These are phyloP conservation scores for Mystacides longicornis DNA, from an alignment of 2,888 invertebrate genomes.

Conservation along the genomic window DNA sequence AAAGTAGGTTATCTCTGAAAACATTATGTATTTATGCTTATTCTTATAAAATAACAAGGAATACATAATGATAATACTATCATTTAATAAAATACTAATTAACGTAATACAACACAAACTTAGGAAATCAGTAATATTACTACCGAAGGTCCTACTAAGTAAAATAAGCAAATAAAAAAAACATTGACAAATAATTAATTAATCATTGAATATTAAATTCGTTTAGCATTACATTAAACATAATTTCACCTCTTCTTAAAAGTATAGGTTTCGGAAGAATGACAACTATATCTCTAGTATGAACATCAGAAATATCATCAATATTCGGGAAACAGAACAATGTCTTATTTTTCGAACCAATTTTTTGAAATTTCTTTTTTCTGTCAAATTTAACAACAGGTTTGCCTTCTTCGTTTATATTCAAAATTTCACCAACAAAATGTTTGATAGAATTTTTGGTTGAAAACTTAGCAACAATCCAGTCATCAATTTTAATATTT, in stretches of 20 bases:
- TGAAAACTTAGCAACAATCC: background rate
- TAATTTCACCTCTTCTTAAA: constrained; percentile 1
- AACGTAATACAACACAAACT: background rate
- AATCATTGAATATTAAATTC: background rate
- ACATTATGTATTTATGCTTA: background rate
- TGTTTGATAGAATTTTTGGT: background rate
- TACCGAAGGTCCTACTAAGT: background rate
- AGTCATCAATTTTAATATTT: background rate
- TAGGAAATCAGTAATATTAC: background rate
- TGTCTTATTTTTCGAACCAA: background rate
- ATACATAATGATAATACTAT: background rate
- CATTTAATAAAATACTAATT: background rate
- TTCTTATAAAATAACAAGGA: background rate
- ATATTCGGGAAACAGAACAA: background rate
- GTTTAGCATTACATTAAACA: background rate
- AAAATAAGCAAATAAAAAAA: background rate
- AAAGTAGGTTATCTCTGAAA: background rate
- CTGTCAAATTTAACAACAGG: background rate
- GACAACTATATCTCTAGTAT: constrained; percentile 1
- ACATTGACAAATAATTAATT: background rate
- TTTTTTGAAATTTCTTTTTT: background rate
- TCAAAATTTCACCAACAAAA: background rate
- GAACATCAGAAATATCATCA: constrained; percentile 2
- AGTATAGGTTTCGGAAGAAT: background rate
- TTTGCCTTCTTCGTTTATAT: background rate